Evolutionary conservation across 2,113 vertebrate genomes (phyloP), one percentile per base, ranked within the genome.

Genomic region (Micronycteris hirsuta): DNA sequence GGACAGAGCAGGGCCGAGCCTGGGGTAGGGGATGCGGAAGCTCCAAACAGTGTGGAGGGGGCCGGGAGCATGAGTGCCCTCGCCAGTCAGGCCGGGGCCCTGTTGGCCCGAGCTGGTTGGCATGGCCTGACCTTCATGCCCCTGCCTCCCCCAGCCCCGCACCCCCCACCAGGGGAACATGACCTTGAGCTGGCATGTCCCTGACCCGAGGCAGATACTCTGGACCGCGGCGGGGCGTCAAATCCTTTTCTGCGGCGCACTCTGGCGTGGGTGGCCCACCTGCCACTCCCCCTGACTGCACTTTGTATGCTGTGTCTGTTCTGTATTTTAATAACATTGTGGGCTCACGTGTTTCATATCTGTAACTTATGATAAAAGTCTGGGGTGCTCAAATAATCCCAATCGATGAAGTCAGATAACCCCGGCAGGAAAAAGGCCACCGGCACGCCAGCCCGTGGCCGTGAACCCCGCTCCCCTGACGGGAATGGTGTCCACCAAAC

Each of bases 21-120:
- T 0, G 6, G 43, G 15, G 11, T 5, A 9, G 3, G 7, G 8
- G 33, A 2, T 0, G 3, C 17, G 12, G 49, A 54, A 41, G 9
- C 10, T 47, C 56, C 0, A 0, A 1, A 33, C 1, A 2, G 1
- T 2, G 1, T 6, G 24, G 1, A 73, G 77, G 36, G 22, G n/a
- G 7, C 13, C n/a, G 12, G 8, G 67, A 9, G 10, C 47, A 15
- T 38, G 4, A 1, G 0, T 9, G 61, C 20, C 58, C 41, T 41
- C 26, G 6, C 36, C 56, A 20, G 24, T 15, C 2, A 16, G 43
- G 26, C 22, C 28, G 2, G 7, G 4, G 58, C 33, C 68, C 67
- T 4, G 0, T 0, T 12, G 26, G 4, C 36, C 8, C 5, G 1
- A 24, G 38, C 2, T 36, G 52, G 20, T 5, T 4, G 26, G 26